A percentile compares a stretch with the other conserved stretches of the same genome.
Evolutionary conservation across 1,140 invertebrate species (phyloP).

Genomic region (Wiebesia pumilae): DNA sequence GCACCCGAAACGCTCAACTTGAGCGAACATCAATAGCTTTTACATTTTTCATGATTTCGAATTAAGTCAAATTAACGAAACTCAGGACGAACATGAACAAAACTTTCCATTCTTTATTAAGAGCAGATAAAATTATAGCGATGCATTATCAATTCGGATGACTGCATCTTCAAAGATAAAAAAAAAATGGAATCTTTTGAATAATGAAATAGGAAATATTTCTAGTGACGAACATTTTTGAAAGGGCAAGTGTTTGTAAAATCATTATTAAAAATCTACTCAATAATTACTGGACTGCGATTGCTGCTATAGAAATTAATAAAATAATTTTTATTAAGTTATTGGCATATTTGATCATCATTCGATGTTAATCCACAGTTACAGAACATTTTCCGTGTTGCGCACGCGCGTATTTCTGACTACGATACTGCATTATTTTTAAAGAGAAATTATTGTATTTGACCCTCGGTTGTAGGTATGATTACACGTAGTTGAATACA

Average conservation of each 20-base stretch:
- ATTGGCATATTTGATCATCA: too few relatives aligned
- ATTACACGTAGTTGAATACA: neutral
- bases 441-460: too few relatives aligned
- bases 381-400: too few relatives aligned
- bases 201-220: neutral
- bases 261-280: too few relatives aligned
- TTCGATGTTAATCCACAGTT: too few relatives aligned
- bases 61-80: neutral
- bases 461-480: too few relatives aligned
- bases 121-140: constrained; percentile 23
- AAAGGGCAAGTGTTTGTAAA: too few relatives aligned
- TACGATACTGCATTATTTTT: too few relatives aligned
- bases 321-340: too few relatives aligned
- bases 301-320: too few relatives aligned
- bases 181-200: constrained; percentile 24
- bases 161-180: constrained; percentile 19
- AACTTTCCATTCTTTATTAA: constrained; percentile 5
- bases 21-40: neutral
- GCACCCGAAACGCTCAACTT: neutral
- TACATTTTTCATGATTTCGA: constrained; percentile 11
- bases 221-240: neutral
- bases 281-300: too few relatives aligned
- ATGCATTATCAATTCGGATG: constrained; percentile 16
- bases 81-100: neutral
- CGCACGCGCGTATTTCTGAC: too few relatives aligned